Conservation (phyloP, 2,113 vertebrate species). For the Sorex araneus region DNA sequence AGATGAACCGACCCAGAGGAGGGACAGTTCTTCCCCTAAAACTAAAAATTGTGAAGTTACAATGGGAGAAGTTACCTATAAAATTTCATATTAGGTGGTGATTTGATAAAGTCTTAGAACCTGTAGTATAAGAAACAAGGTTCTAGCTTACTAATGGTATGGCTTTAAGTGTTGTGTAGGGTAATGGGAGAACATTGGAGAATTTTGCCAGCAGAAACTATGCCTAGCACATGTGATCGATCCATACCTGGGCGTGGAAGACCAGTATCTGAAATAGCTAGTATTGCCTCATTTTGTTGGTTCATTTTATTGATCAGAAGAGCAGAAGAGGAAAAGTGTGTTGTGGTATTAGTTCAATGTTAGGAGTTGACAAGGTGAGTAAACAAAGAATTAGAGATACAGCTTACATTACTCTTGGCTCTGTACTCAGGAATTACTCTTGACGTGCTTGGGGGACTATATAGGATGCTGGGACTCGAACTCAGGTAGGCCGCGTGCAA, state of each 20-base stretch:
- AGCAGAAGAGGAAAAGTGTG: conserved; percentile 14
- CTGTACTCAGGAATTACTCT: too few relatives aligned
- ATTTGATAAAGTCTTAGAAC: neutral
- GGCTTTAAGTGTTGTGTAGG: neutral
- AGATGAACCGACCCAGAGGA: neutral
- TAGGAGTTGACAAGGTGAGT: neutral
- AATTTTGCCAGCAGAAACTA: neutral
- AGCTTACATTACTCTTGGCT: too few relatives aligned
- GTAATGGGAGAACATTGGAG: neutral
- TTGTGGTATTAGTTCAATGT: conserved; percentile 16
- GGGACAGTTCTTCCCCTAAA: neutral
- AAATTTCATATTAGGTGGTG: neutral
- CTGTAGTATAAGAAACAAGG: neutral
- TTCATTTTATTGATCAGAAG: neutral
- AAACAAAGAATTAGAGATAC: conserved; percentile 47
- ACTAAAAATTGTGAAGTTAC: neutral
- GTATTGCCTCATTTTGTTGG: conserved; percentile 7
- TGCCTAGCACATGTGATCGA: neutral
- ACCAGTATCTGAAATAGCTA: neutral
- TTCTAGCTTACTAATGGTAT: neutral
- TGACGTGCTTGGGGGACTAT: too few relatives aligned
- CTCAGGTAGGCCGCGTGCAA: too few relatives aligned
- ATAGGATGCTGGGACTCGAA: too few relatives aligned
- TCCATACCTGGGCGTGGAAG: neutral
- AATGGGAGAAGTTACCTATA: neutral